phyloP scores from a whole-genome alignment of 1,140 invertebrate genomes.

The Branchinecta lynchi region DNA sequence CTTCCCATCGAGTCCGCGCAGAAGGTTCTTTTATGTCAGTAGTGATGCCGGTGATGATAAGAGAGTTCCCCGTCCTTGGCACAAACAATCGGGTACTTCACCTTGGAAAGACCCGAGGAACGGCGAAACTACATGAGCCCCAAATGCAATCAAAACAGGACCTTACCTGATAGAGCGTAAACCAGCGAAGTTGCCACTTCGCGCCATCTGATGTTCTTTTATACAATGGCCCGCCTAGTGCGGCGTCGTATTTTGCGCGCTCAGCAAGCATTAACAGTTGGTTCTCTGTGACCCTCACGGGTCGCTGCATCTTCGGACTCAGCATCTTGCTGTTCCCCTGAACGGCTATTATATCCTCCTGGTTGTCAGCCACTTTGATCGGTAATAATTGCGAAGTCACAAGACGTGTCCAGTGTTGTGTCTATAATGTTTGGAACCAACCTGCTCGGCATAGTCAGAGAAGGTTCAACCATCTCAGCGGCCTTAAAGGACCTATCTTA shows the following conservation, averaged over 20 bases:
- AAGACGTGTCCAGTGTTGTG: background rate
- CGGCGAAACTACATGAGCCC: conserved; percentile 17
- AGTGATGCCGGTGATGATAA: too few relatives aligned
- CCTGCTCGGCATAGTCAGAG: background rate
- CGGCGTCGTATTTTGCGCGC: conserved; percentile 60
- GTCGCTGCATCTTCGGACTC: conserved; percentile 66
- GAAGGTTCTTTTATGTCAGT: too few relatives aligned
- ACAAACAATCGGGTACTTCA: conserved; percentile 22
- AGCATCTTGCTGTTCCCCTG: conserved; percentile 37
- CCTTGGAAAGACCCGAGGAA: conserved; percentile 23
- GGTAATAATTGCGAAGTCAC: too few relatives aligned
- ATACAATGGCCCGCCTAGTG: conserved; percentile 59
- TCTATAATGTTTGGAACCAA: background rate
- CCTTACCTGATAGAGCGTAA: conserved; percentile 70
- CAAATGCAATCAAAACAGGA: conserved; percentile 21
- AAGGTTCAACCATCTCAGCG: background rate
- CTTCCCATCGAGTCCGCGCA: too few relatives aligned
- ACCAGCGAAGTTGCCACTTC: conserved; percentile 81
- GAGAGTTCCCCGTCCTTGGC: background rate
- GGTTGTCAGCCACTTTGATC: background rate
- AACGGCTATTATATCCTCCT: background rate
- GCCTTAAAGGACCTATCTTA: background rate
- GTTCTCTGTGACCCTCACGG: conserved; percentile 57
- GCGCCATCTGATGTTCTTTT: conserved; percentile 67
- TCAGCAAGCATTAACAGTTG: conserved; percentile 68